Evolutionary conservation across 2,113 vertebrate species (phyloP), one percentile per base, ranked within the genome.

Genomic region (Cephalopterus ornatus): DNA sequence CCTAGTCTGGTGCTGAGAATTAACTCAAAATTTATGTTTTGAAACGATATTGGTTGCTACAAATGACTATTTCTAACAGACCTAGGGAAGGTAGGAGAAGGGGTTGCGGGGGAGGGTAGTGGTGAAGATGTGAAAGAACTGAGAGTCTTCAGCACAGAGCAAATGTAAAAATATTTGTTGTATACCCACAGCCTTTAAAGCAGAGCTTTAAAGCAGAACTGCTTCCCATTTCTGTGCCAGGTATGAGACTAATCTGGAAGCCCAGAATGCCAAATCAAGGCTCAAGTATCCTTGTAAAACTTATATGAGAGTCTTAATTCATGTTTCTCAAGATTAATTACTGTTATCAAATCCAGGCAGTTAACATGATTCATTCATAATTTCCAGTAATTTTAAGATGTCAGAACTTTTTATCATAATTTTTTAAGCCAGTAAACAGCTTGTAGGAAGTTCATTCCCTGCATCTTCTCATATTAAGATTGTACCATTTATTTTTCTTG

Each of bases 81-180:
- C 1, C 2, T 65, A 18, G 59, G 6, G 42, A 11, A 3, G 5
- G 1, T 30, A 46, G 24, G 33, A 44, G 20, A n/a, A 2, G 13
- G 23, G 4, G 8, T 16, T n/a, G 4, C 0, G 3, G 4, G 4
- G 11, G 3, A 7, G 4, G 8, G 23, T 81, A 5, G 4, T n/a
- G 16, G 5, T 24, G 33, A 53, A 37, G 7, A 35, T 15, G 9
- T 62, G 10, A 30, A 78, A 74, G 42, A 63, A 82, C 5, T 41
- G 6, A 61, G 23, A 76, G 14, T 7, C 9, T 63, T 84, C 47
- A 65, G 4, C 3, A 10, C 47, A 24, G 8, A 50, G 7, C 8
- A 78, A 93, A 75, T 39, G 12, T 4, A 80, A 84, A 89, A 46
- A 46, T 13, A 70, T 56, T 56, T 73, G 1, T 53, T 42, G 56